Base-by-base conservation (phyloP, 2,797 vertebrate genomes). In the Ctenosaura bakeri region DNA sequence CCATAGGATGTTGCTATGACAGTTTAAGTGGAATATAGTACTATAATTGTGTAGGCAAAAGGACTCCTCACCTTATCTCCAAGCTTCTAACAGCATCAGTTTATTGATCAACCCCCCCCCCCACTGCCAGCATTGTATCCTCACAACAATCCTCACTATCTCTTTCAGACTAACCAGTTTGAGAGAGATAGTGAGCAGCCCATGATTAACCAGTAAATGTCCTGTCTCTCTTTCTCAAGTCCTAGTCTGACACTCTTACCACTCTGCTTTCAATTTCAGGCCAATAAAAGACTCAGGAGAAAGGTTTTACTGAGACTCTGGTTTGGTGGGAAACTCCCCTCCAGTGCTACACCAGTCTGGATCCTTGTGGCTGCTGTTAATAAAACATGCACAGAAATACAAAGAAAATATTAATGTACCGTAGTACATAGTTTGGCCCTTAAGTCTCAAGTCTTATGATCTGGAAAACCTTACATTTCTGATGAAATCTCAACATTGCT, bases 401-500 rank as follows among this genome's bases (percentile, higher is more conserved):
- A 59, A 82, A n/a, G 16, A 56, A 52, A 32, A 59, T 35, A n/a
- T 59, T 82, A 26, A 7, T 80, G 59, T n/a, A n/a, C n/a, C n/a
- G n/a, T 26, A 66, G 52, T 42, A 42, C 6, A 16, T 35, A 26
- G 29, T 78, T 66, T 38, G 46, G 20, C 18, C 42, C 64, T 71
- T 66, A 59, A 69, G 18, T 50, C 16, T 86, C 62, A 73, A 46
- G 59, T 38, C 32, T 20, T 29, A 16, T 52, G 76, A 54, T 26
- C 29, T 77, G 50, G 78, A 4, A 85, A 83, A 38, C 42, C 52
- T 90, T 71, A 78, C 10, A 79, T 83, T 81, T 16, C 16, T 46
- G 2, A 0, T 86, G 82, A 35, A 92, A 69, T 14, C 6, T 66
- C 85, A 59, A 92, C 46, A 26, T 4, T 93, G 29, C 7, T 89